Evolutionary conservation across 2,888 invertebrate species (phyloP).

Genomic region (Arctia plantaginis): DNA sequence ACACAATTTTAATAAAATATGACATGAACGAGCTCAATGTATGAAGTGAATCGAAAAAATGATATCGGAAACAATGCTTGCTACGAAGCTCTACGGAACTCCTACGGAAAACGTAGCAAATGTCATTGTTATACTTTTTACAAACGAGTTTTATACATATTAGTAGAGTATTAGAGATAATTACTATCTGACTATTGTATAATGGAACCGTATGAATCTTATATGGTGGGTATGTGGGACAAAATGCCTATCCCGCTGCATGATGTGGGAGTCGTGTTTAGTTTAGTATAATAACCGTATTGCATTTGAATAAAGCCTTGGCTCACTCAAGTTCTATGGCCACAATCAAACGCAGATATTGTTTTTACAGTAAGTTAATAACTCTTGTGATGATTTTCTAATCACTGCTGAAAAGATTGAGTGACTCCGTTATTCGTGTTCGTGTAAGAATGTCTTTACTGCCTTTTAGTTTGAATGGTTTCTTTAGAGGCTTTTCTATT

Average conservation of each 20-base stretch:
- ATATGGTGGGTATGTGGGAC: neutral
- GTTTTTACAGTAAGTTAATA: neutral
- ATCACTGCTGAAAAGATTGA: neutral
- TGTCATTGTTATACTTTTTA: slow-evolving; percentile 19
- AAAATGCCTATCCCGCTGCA: neutral
- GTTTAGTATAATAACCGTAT: neutral
- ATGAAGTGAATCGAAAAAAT: slow-evolving; percentile 3
- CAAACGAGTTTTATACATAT: neutral
- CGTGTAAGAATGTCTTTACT: neutral
- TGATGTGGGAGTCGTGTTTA: neutral
- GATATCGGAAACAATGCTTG: slow-evolving; percentile 18
- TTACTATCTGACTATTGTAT: neutral
- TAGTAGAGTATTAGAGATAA: neutral
- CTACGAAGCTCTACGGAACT: slow-evolving; percentile 44
- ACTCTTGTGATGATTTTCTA: neutral
- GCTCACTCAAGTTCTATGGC: neutral
- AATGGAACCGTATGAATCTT: neutral
- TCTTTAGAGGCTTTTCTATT: neutral
- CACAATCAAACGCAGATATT: neutral
- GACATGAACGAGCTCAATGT: neutral
- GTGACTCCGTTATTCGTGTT: neutral
- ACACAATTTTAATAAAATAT: neutral
- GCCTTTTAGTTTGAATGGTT: too few species aligned
- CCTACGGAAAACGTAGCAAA: slow-evolving; percentile 39
- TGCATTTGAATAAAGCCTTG: neutral